phyloP scores from a whole-genome alignment of 2,888 invertebrate genomes.

The Eueremaeus valkanovi region DNA sequence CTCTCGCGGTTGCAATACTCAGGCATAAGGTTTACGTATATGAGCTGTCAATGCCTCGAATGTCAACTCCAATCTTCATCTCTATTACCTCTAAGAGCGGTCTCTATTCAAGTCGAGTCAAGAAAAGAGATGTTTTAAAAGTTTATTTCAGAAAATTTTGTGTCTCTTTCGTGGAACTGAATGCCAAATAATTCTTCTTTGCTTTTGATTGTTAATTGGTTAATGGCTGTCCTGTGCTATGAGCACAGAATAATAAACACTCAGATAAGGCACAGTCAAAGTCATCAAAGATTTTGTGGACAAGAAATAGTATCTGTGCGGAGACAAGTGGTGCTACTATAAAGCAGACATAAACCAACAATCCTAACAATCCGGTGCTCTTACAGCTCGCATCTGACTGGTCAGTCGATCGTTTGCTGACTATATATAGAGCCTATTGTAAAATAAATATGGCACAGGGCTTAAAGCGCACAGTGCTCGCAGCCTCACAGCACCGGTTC shows the following conservation, averaged over 20 bases:
- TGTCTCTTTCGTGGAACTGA: constrained; percentile 7
- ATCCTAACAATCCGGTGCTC: constrained; percentile 5
- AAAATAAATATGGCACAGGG: constrained; percentile 25
- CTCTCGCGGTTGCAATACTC: background rate
- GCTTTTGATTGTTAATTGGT: constrained; percentile 32
- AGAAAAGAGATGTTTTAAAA: constrained; percentile 14
- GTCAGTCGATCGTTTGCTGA: constrained; percentile 28
- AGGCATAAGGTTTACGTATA: constrained; percentile 4
- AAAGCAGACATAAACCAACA: background rate
- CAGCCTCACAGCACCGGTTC: background rate
- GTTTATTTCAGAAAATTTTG: constrained; percentile 21
- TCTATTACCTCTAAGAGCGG: constrained; percentile 22
- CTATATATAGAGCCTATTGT: constrained; percentile 29
- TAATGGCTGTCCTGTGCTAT: constrained; percentile 8
- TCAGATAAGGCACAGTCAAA: constrained; percentile 32
- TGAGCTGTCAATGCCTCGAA: background rate
- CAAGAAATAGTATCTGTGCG: background rate
- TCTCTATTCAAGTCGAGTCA: constrained; percentile 2
- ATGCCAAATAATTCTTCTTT: background rate
- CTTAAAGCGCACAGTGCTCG: too few relatives aligned
- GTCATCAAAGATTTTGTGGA: constrained; percentile 2
- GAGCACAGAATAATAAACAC: constrained; percentile 1
- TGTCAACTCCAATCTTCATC: constrained; percentile 28
- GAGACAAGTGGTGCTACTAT: constrained; percentile 9
- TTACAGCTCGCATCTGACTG: background rate